Conservation (phyloP, 2,888 invertebrate genomes). For the Bruchidius siliquastri region DNA sequence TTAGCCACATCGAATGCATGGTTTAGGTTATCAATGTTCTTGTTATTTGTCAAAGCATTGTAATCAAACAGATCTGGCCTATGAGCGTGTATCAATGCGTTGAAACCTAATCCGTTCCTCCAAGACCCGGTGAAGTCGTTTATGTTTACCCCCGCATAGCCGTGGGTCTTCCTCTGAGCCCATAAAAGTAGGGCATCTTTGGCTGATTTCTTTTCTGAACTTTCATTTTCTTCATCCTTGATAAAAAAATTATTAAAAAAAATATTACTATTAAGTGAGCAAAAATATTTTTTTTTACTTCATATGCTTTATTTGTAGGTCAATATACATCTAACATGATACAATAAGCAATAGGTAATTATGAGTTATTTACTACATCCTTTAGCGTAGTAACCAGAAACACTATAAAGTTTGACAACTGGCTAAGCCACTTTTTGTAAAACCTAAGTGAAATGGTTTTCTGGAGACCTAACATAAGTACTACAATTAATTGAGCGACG, state of each 20-base stretch:
- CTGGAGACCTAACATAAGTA: too few relatives aligned
- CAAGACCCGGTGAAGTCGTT: conserved; percentile 90
- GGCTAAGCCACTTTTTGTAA: too few relatives aligned
- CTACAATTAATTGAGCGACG: too few relatives aligned
- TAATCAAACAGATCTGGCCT: conserved; percentile 93
- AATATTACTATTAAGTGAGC: too few relatives aligned
- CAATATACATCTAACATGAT: too few relatives aligned
- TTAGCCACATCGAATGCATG: conserved; percentile 96
- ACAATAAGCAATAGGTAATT: too few relatives aligned
- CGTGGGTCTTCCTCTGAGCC: conserved; percentile 98
- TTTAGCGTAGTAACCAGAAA: too few relatives aligned
- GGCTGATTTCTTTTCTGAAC: conserved; percentile 96
- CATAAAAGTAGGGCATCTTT: conserved; percentile 97
- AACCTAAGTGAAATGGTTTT: too few relatives aligned
- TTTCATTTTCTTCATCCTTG: conserved; percentile 95
- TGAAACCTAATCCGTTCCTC: conserved; percentile 96
- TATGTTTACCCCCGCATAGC: conserved; percentile 85
- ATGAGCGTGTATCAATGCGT: conserved; percentile 97
- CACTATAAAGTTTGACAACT: too few relatives aligned
- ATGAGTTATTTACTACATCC: too few relatives aligned
- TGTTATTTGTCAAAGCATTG: conserved; percentile 69
- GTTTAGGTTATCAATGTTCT: conserved; percentile 93
- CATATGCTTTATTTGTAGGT: too few relatives aligned
- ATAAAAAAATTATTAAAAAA: conserved; percentile 16
- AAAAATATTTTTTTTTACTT: too few relatives aligned